Evolutionary conservation across 2,888 invertebrate species (phyloP).

Genomic region (Watsonalla binaria): DNA sequence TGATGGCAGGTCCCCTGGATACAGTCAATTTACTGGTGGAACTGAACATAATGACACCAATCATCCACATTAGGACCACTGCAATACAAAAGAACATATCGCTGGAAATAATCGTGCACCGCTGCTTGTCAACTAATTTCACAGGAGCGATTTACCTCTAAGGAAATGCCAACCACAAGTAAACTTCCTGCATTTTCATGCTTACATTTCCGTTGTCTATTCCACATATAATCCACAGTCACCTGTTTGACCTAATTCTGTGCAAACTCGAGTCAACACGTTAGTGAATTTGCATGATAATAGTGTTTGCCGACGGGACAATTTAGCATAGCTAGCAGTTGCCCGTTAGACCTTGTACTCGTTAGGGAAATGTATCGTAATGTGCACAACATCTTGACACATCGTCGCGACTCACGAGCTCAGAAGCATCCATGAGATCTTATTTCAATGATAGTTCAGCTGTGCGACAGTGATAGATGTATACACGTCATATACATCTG

Average conservation of each 20-base stretch:
- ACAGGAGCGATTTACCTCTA: constrained; percentile 11
- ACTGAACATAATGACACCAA: too few species aligned
- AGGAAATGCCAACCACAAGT: constrained; percentile 22
- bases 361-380: constrained; percentile 15
- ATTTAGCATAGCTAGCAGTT: constrained; percentile 35
- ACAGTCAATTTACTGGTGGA: too few species aligned
- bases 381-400: not conserved
- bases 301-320: constrained; percentile 44
- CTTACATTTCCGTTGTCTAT: constrained; percentile 20
- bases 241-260: constrained; percentile 44
- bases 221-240: constrained; percentile 14
- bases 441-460: too few species aligned
- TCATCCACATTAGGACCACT: too few species aligned
- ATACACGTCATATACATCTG: not conserved
- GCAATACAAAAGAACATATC: too few species aligned
- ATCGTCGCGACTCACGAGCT: not conserved
- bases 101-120: too few species aligned
- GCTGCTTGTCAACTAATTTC: constrained; percentile 1
- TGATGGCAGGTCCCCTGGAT: too few species aligned
- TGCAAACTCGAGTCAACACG: constrained; percentile 37
- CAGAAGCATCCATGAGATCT: not conserved
- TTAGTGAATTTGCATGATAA: constrained; percentile 59
- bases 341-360: constrained; percentile 10
- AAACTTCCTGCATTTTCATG: constrained; percentile 20
- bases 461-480: too few species aligned